These are phyloP conservation scores for Scaptomyza flava DNA, from an alignment of 2,888 invertebrate species.

Conservation along the genomic window DNA sequence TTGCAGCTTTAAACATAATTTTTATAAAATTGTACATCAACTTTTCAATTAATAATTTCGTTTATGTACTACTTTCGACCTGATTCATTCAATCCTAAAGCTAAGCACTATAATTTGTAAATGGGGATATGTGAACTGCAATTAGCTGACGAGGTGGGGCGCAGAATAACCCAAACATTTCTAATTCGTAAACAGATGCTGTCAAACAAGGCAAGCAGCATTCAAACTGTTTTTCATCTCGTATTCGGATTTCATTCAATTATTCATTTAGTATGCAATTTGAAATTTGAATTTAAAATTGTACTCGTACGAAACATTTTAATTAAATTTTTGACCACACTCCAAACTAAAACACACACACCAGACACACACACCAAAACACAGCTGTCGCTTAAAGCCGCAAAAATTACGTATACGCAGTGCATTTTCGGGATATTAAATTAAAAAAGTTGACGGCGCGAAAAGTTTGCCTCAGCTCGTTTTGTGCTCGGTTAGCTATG, in stretches of 20 bases:
- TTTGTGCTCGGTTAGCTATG: constrained; percentile 53
- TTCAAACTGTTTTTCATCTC: constrained; percentile 47
- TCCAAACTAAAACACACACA: constrained; percentile 15
- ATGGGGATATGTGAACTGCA: constrained; percentile 15
- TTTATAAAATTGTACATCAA: not conserved
- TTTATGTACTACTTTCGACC: too few species aligned
- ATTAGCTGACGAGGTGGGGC: constrained; percentile 16
- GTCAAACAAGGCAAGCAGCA: constrained; percentile 49
- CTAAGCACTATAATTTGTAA: constrained; percentile 1
- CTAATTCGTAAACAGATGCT: constrained; percentile 34
- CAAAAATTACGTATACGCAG: constrained; percentile 76
- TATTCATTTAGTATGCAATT: constrained; percentile 71
- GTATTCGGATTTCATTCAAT: constrained; percentile 59
- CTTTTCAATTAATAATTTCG: too few species aligned
- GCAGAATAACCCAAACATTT: constrained; percentile 16
- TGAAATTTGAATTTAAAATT: constrained; percentile 62
- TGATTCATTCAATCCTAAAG: not conserved
- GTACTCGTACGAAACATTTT: constrained; percentile 63
- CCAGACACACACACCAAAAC: constrained; percentile 10
- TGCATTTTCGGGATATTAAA: constrained; percentile 58
- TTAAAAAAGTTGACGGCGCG: constrained; percentile 65
- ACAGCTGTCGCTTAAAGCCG: constrained; percentile 55
- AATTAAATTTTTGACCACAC: constrained; percentile 69
- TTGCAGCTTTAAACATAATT: not conserved
- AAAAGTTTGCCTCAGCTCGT: constrained; percentile 47